Base-by-base conservation (phyloP, 2,113 vertebrate genomes). In the Etia nguti region DNA sequence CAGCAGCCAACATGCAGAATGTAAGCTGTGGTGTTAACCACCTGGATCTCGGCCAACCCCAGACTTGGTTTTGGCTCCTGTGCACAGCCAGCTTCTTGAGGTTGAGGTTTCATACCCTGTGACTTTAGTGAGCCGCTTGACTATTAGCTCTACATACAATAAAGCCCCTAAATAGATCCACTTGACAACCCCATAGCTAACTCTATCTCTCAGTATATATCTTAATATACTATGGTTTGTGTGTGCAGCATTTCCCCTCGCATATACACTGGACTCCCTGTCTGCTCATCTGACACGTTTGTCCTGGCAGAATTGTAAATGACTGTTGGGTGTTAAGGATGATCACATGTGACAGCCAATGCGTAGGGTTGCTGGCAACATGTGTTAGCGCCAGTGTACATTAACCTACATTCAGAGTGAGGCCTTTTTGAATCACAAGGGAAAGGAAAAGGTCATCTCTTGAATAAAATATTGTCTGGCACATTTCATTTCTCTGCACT, bases 261-360 rank as follows among this genome's bases (percentile, higher is more conserved):
- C 81, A 65, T 83, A 52, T 81, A 34, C 6, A n/a, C 80, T 65
- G 88, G 89, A 83, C 85, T 79, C 46, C 48, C 48, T 55, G 89
- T 57, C 62, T 82, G 75, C 84, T 82, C 79, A 46, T 80, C 80
- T 80, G 88, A 77, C 85, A 34, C 73, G 20, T 89, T 92, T 86
- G 86, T 92, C 87, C 90, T 80, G 12, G 87, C 81, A 85, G 93
- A 93, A 94, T 95, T 85, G 84, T 93, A 94, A 95, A 95, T 94
- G 94, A 93, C 92, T 90, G 83, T 92, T 95, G 92, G 93, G 90
- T 88, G 89, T 85, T 92, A 94, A 95, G 55, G 57, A 89, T 90
- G 92, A 96, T 95, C 57, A 36, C 89, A 91, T 93, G 91, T 94
- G 94, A 94, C 94, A 93, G 93, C 77, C 91, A 94, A 92, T 94